Base-by-base conservation (phyloP, 2,113 vertebrate species). In the Cynopterus brachyotis region DNA sequence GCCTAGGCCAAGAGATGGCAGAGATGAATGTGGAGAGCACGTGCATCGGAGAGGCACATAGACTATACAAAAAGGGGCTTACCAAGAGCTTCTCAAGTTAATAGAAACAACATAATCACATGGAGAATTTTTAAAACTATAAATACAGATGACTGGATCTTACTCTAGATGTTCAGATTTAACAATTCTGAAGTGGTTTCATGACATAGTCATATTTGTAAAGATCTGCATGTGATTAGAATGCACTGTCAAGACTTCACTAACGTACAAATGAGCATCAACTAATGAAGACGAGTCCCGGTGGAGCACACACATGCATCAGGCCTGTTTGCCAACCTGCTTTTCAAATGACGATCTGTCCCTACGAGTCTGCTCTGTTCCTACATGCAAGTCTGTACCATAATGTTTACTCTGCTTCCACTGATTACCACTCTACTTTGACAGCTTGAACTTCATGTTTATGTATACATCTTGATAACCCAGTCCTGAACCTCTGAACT, bases 251-350 rank as follows among this genome's bases (percentile, higher is more conserved):
- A 60, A 81, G 35, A 47, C 8, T 32, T 83, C 10, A 28, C 12
- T 40, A 24, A 30, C 24, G 37, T 76, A 30, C 13, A 40, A 2
- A 20, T 35, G 22, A 45, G 12, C 10, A 40, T 47, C 2, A 20
- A 22, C 3, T 47, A 30, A 37, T 0, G 13, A 55, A 26, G 59
- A 79, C n/a, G 64, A 53, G 3, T 20, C 13, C 53, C 42, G 55
- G 28, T 3, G 3, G 16, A 80, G 30, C 6, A 2, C 12, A 17
- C 3, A 37, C 0, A 8, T 12, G 28, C n/a, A 35, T 24, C 17
- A n/a, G 45, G 28, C 0, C 75, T 83, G 13, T 40, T 9, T 5
- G 45, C 1, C 15, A 35, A 17, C 10, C 17, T 45, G 24, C 10
- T 62, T 37, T 15, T 17, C 45, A 81, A 9, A n/a, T 24, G 45